phyloP scores from a whole-genome alignment of 2,888 invertebrate genomes.

The Plagiodera versicolora region DNA sequence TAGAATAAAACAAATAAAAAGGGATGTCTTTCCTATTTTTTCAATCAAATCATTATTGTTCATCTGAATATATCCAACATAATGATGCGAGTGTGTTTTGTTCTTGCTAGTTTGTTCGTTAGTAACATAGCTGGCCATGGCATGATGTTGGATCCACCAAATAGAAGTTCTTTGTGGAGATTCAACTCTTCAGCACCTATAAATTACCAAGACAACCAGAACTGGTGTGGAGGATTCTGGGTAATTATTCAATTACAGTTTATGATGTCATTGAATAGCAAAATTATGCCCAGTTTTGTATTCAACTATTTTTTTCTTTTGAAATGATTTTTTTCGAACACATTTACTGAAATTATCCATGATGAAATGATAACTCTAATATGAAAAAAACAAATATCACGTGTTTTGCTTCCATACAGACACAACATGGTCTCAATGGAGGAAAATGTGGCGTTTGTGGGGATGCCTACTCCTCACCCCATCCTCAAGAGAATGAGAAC shows the following conservation, averaged over 20 bases:
- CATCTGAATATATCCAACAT: not conserved
- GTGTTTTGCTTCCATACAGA: conserved; percentile 4
- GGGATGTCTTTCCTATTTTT: too few species aligned
- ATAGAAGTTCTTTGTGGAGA: conserved; percentile 59
- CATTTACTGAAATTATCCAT: too few species aligned
- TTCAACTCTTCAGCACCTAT: conserved; percentile 51
- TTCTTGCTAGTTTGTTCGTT: not conserved
- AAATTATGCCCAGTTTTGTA: too few species aligned
- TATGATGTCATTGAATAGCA: too few species aligned
- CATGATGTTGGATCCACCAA: conserved; percentile 57
- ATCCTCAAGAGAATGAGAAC: conserved; percentile 53
- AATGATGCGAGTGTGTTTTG: not conserved
- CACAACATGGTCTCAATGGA: conserved; percentile 25
- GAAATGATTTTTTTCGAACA: too few species aligned
- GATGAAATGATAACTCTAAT: too few species aligned
- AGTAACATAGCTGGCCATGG: conserved; percentile 54
- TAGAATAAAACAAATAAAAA: too few species aligned
- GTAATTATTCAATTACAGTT: conserved; percentile 9
- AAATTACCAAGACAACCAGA: conserved; percentile 58
- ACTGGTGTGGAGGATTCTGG: conserved; percentile 59
- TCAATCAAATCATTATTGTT: too few species aligned
- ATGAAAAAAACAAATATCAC: not conserved
- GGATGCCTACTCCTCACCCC: conserved; percentile 46
- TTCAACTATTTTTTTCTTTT: too few species aligned
- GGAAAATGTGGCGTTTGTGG: conserved; percentile 53